Percentiles rank a stretch among this genome's conserved stretches.
Conservation (phyloP, 2,797 vertebrate species). For the Caiman crocodilus region DNA sequence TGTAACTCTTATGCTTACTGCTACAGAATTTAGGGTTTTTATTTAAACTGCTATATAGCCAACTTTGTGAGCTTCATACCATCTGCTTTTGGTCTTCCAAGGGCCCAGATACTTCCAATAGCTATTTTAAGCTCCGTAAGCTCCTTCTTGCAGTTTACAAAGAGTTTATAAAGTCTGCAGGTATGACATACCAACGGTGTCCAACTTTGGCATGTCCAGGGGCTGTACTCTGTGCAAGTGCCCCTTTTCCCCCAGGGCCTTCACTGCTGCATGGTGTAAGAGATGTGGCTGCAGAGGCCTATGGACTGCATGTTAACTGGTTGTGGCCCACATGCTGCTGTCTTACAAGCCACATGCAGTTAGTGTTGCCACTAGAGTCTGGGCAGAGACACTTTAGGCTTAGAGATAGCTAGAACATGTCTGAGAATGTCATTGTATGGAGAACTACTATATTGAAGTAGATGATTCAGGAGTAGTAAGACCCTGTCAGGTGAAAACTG, state of each 20-base stretch:
- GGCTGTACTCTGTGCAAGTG: no score
- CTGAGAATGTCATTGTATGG: not conserved
- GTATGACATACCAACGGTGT: not conserved
- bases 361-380: not conserved
- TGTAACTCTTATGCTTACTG: not conserved
- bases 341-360: no score
- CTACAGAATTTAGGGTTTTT: not conserved
- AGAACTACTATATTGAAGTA: not conserved
- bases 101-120: not conserved
- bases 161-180: not conserved
- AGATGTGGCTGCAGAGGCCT: no score
- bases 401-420: accelerated
- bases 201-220: no score
- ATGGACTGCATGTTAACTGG: no score
- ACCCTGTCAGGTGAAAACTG: not conserved
- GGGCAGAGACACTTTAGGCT: not conserved
- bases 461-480: not conserved
- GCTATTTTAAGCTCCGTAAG: not conserved
- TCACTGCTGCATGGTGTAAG: no score
- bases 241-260: no score
- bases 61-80: not conserved
- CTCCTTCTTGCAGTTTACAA: not conserved
- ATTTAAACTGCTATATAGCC: not conserved
- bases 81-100: not conserved
- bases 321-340: no score